Percentiles rank a stretch among this genome's conserved stretches.
These are phyloP conservation scores for Villa cingulata DNA, from an alignment of 2,888 invertebrate genomes.

Conservation along the genomic window DNA sequence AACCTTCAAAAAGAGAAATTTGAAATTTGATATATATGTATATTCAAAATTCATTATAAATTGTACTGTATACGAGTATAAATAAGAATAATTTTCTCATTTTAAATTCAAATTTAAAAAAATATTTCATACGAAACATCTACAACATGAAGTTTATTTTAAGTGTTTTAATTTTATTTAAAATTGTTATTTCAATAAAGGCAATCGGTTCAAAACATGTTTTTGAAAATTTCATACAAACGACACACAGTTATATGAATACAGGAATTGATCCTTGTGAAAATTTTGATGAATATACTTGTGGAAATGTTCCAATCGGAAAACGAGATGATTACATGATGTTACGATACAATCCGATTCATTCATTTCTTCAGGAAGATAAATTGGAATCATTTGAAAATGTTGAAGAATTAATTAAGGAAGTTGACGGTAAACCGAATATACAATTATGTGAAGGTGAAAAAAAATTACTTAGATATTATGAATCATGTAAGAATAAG, in stretches of 20 bases:
- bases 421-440: not conserved
- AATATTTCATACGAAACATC: no score
- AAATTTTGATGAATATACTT: not conserved
- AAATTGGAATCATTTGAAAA: not conserved
- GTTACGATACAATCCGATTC: not conserved
- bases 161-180: no score
- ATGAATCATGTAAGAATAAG: not conserved
- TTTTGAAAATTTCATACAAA: not conserved
- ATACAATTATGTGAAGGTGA: not conserved
- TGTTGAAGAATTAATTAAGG: not conserved
- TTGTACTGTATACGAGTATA: no score
- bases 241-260: not conserved
- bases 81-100: no score
- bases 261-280: not conserved
- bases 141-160: no score
- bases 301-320: not conserved
- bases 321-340: not conserved
- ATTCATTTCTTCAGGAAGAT: not conserved
- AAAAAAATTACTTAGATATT: not conserved
- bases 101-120: no score
- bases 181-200: no score
- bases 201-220: no score
- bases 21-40: no score
- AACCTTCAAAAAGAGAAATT: no score
- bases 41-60: no score